Conservation (phyloP, 1,140 invertebrate species). For the Brachionus paranguensis region DNA sequence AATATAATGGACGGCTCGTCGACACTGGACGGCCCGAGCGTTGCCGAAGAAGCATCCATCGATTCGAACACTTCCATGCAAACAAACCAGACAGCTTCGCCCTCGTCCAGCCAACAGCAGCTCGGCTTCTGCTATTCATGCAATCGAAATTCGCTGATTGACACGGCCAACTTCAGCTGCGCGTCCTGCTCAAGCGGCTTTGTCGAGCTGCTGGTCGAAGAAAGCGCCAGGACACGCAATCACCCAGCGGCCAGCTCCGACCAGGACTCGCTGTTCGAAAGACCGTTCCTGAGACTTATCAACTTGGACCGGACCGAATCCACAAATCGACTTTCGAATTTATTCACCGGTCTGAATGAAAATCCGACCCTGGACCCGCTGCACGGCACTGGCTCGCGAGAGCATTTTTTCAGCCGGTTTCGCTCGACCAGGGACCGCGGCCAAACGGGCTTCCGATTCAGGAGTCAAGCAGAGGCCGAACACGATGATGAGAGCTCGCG, state of each 20-base stretch:
- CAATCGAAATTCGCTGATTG: background rate
- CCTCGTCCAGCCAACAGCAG: background rate
- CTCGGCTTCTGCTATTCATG: conserved; percentile 26
- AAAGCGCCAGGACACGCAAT: background rate
- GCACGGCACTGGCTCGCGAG: background rate
- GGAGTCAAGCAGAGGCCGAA: background rate
- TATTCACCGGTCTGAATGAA: background rate
- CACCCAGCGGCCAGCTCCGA: background rate
- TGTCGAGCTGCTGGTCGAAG: background rate
- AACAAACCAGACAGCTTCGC: background rate
- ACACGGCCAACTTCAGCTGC: conserved; percentile 2
- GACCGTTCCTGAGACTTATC: background rate
- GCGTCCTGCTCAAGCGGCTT: background rate
- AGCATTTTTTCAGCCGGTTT: conserved; percentile 11
- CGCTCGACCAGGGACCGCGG: background rate
- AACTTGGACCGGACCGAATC: background rate
- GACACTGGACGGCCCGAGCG: background rate
- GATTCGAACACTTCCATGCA: background rate
- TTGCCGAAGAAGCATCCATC: background rate
- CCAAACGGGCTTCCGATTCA: background rate
- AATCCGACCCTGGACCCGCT: background rate
- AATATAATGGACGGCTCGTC: conserved; percentile 18
- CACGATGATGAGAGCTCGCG: background rate
- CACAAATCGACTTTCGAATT: background rate
- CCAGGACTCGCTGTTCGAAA: background rate